These are phyloP conservation scores for Nothoprocta pentlandii DNA, from an alignment of 2,113 vertebrate species.

Conservation along the genomic window DNA sequence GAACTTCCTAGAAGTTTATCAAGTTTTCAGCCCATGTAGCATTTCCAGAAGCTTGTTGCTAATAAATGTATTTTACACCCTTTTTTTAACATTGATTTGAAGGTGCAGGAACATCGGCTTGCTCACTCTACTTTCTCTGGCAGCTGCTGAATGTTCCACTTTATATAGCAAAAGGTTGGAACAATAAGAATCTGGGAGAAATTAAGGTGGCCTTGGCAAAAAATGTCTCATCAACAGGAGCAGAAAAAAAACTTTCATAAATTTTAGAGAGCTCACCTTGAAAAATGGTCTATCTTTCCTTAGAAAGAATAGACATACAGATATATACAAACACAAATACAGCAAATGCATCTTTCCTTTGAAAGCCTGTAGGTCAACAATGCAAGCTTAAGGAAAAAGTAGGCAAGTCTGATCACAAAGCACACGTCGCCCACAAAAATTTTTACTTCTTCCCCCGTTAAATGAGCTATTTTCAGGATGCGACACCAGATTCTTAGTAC, in stretches of 20 bases:
- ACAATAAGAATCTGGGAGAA: not conserved
- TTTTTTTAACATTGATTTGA: not conserved
- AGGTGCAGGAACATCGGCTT: not conserved
- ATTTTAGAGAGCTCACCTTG: not conserved
- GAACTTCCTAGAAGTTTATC: not conserved
- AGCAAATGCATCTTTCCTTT: not conserved
- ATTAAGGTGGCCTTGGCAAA: not conserved
- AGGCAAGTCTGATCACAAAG: not conserved
- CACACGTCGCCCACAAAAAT: not conserved
- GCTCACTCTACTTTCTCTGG: not conserved
- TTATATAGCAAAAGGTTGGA: not conserved
- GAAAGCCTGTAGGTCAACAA: not conserved
- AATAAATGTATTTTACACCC: not conserved
- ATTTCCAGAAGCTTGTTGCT: not conserved
- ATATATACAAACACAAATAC: not conserved
- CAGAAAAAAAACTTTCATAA: not conserved
- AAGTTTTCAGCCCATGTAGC: not conserved
- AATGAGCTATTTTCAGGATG: not conserved
- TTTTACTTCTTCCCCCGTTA: not conserved
- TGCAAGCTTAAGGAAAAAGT: not conserved
- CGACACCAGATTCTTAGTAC: not conserved
- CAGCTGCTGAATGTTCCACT: not conserved
- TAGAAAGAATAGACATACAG: not conserved
- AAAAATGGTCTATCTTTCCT: not conserved
- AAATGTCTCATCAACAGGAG: accelerated